Evolutionary conservation across 2,113 vertebrate genomes (phyloP), one percentile per base, ranked within the genome.

Genomic region (Andinoacara biseriatus): DNA sequence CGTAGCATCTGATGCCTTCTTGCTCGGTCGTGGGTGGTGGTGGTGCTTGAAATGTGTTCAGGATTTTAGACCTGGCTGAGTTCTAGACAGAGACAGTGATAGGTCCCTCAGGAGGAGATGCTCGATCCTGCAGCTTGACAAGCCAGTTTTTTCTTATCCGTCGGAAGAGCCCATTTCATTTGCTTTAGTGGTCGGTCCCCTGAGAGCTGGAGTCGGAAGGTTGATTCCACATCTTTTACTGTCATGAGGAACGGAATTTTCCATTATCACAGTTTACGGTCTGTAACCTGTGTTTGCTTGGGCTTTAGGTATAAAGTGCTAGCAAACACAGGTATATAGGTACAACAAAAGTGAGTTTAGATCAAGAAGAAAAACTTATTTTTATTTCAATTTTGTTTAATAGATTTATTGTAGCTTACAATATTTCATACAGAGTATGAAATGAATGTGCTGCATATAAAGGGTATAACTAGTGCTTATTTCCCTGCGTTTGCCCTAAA

Each of bases 111-210:
- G 82, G 83, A 33, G 13, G 38, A 75, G 52, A 80, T 22, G 26
- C 52, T 86, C 63, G 11, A 79, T 86, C 59, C 74, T 79, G 52
- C 58, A 69, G 75, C 85, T 24, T 52, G 78, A 90, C 67, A 40
- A 49, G 59, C 59, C 49, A 54, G 74, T 82, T 52, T 5, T 29
- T 57, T 49, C 40, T 80, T 33, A 63, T 86, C 81, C 8, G 22
- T 62, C 10, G 2, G 61, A 65, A 49, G 72, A 57, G 72, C 17
- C 56, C 56, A 58, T 86, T 84, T 92, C 83, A 87, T 90, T 86
- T 86, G 26, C 10, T 40, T 56, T 80, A 89, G 58, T 52, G 80
- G 56, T 4, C 20, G 58, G 56, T 7, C 84, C 74, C 29, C 57
- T 5, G 40, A 76, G 89, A 80, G 65, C 76, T 18, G 24, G 29